Base-by-base conservation (phyloP, 2,888 invertebrate species). In the Cataglyphis cursor region DNA sequence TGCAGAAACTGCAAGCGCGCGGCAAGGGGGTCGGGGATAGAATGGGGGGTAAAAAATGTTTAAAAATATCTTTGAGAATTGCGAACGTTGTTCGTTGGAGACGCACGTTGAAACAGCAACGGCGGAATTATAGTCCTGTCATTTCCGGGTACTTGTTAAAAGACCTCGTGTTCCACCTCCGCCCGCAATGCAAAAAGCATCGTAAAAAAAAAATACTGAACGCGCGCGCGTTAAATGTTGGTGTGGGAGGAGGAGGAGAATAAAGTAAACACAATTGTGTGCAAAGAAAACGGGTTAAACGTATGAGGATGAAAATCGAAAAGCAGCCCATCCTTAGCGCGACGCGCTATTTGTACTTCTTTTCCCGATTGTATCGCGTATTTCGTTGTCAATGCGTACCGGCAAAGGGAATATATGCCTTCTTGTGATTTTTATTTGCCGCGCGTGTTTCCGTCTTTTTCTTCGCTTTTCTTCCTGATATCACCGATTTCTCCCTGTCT, bases 41-140 rank as follows among this genome's bases (percentile, higher is more conserved):
- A 15, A 9, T 15, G 21, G n/a, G 18, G 44, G 44, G 57, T 1
- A 65, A 84, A 80, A 85, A 82, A 85, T 87, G 85, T 81, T 88
- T 54, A 81, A 75, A 82, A 84, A 84, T 88, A 82, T 75, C 74
- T 66, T 59, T 35, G 66, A 76, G 59, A 86, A 83, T 85, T 68
- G 85, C 81, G 48, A 35, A 70, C 64, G 78, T 86, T 82, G 68
- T 86, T 86, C 51, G 68, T 86, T 86, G 41, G 74, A 4, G 38
- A 38, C 21, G 66, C 66, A 31, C n/a, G 35, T 1, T 12, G 31
- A 6, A 31, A 31, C 24, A 54, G n/a, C 65, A 57, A 41, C 28
- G 8, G 24, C 31, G 64, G 61, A 80, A 78, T 82, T 86, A 65
- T 64, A 59, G 41, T 21, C 64, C 28, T 8, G 51, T 41, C 59